Percentiles rank a stretch among this genome's conserved stretches.
Conservation (phyloP, 2,113 vertebrate genomes). For the Dinomys branickii region DNA sequence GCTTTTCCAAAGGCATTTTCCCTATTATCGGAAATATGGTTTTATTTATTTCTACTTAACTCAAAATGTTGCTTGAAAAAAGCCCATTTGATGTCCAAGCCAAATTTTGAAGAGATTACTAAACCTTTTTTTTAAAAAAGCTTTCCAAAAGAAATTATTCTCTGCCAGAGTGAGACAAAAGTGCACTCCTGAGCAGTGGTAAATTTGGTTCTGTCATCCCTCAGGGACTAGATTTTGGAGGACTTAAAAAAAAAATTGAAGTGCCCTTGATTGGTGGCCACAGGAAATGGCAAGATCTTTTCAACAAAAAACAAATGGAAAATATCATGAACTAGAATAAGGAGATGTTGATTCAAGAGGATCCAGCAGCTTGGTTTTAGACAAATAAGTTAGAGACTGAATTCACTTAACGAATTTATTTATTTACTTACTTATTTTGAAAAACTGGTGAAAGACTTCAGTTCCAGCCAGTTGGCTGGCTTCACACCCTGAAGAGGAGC, state of each 20-base stretch:
- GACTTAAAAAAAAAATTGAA: background rate
- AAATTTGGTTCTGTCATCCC: background rate
- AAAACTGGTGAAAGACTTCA: slow-evolving; percentile 55
- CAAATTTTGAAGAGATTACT: slow-evolving; percentile 59
- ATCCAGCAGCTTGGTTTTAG: slow-evolving; percentile 33
- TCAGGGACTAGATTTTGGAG: background rate
- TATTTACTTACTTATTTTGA: background rate
- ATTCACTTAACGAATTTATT: slow-evolving; percentile 46
- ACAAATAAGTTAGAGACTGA: slow-evolving; percentile 18
- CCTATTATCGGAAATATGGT: slow-evolving; percentile 27
- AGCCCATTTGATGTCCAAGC: slow-evolving; percentile 38
- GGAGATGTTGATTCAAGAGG: background rate
- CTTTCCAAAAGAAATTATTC: slow-evolving; percentile 34
- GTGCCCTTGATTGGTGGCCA: background rate
- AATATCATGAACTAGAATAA: background rate
- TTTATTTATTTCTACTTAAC: slow-evolving; percentile 36
- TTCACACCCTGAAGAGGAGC: slow-evolving; percentile 62
- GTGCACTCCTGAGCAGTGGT: background rate
- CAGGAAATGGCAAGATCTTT: background rate
- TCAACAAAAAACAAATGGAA: slow-evolving; percentile 33
- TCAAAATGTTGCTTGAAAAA: slow-evolving; percentile 59
- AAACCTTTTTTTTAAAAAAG: background rate
- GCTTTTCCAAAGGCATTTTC: slow-evolving; percentile 9
- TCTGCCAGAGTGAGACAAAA: background rate
- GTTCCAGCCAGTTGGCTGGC: slow-evolving; percentile 40